phyloP scores from a whole-genome alignment of 1,140 invertebrate species.

The Zaprionus ornatus region DNA sequence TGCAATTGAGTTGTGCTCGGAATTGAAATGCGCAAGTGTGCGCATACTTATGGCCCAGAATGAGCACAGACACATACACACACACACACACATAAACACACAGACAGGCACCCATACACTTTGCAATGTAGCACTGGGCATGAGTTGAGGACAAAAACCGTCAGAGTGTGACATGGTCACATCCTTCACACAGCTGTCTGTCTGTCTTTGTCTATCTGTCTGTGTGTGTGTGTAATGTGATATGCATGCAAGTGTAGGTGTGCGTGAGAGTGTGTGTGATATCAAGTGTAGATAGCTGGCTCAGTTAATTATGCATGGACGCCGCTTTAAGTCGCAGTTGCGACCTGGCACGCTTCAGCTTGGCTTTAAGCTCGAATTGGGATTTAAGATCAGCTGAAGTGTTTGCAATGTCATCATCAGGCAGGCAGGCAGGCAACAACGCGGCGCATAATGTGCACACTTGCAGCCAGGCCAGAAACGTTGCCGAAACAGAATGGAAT shows the following conservation, averaged over 20 bases:
- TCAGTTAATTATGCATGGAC: conserved; percentile 73
- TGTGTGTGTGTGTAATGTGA: conserved; percentile 43
- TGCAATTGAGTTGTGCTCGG: not conserved
- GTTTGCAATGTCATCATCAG: conserved; percentile 58
- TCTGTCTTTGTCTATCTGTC: conserved; percentile 18
- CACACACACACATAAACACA: conserved; percentile 3
- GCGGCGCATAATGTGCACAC: conserved; percentile 58
- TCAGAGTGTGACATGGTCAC: conserved; percentile 79
- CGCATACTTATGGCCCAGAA: conserved; percentile 16
- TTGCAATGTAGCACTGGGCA: conserved; percentile 56
- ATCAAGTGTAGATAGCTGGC: conserved; percentile 55
- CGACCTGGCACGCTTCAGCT: not conserved
- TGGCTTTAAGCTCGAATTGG: conserved; percentile 56
- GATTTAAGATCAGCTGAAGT: conserved; percentile 47
- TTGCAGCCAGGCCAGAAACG: conserved; percentile 44
- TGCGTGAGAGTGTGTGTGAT: conserved; percentile 13
- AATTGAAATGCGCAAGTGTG: conserved; percentile 12
- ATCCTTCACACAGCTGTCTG: conserved; percentile 68
- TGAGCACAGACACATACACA: conserved; percentile 4
- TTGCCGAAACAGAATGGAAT: not conserved
- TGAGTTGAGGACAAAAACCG: conserved; percentile 59
- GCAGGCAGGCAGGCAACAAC: conserved; percentile 10
- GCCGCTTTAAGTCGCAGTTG: conserved; percentile 51
- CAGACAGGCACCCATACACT: conserved; percentile 20
- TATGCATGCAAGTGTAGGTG: conserved; percentile 26